Conservation (phyloP, 2,113 vertebrate genomes). For the Bubo bubo region DNA sequence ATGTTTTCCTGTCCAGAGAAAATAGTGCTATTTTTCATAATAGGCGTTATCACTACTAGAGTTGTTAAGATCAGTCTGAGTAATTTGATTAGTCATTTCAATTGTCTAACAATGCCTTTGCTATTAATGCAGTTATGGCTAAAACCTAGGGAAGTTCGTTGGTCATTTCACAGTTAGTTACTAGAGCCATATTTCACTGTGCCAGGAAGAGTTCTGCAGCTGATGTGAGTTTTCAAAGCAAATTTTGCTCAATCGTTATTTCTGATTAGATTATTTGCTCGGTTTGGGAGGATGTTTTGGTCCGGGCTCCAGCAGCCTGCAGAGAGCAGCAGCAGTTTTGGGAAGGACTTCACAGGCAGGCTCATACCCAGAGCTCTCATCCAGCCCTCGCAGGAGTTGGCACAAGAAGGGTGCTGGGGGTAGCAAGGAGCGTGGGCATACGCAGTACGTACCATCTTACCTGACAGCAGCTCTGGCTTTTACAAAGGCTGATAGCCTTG, state of each 20-base stretch:
- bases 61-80: background rate
- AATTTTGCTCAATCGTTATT: background rate
- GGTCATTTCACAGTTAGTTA: constrained; percentile 9
- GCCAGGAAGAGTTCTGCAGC: constrained; percentile 4
- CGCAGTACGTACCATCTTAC: rapidly evolving
- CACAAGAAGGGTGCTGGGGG: background rate
- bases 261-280: background rate
- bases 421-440: rapidly evolving
- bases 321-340: background rate
- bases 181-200: background rate
- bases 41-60: background rate
- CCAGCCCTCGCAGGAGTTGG: rapidly evolving
- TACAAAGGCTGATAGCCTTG: background rate
- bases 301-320: background rate
- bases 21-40: background rate
- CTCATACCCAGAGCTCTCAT: rapidly evolving
- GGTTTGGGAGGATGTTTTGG: background rate
- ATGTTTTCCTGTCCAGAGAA: background rate
- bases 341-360: background rate
- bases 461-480: rapidly evolving
- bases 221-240: constrained; percentile 17
- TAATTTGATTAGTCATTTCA: background rate
- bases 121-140: background rate
- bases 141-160: constrained; percentile 1
- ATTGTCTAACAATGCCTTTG: background rate